Evolutionary conservation across 53 echinoderm and acorn worm genomes (phyloP).

Genomic region (Apostichopus leukothele): DNA sequence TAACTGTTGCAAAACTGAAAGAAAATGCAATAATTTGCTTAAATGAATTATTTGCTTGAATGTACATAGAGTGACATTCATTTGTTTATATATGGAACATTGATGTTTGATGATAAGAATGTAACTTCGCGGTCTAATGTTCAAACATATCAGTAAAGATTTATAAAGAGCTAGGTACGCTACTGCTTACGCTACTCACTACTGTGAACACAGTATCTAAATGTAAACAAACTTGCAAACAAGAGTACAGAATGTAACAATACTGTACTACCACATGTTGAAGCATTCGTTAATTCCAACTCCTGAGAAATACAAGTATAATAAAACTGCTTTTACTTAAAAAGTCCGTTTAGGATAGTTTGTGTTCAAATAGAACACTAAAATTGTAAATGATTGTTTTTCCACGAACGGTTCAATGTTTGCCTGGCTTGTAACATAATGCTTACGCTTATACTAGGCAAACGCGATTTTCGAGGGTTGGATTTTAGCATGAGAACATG

Average conservation of each 20-base stretch:
- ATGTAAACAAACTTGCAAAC: conserved; percentile 14
- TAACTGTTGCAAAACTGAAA: too few relatives aligned
- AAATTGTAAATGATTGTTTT: background rate
- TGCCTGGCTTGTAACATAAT: background rate
- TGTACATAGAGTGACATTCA: too few relatives aligned
- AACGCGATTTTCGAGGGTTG: background rate
- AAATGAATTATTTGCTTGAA: too few relatives aligned
- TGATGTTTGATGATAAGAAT: too few relatives aligned
- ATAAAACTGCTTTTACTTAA: background rate
- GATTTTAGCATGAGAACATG: background rate
- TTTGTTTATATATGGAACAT: too few relatives aligned
- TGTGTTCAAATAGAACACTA: background rate
- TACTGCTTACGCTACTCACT: too few relatives aligned
- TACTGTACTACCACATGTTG: conserved; percentile 14
- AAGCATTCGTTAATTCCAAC: background rate
- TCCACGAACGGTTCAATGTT: background rate
- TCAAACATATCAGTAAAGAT: too few relatives aligned
- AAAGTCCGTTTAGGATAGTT: background rate
- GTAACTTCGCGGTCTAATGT: too few relatives aligned
- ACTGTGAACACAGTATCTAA: background rate
- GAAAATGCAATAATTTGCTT: too few relatives aligned
- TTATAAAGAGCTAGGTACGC: too few relatives aligned
- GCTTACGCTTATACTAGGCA: background rate
- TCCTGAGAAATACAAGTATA: background rate
- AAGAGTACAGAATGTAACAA: background rate